A percentile compares a stretch with the other conserved stretches of the same genome.
Evolutionary conservation across 2,888 invertebrate species (phyloP).

Genomic region (Baronia brevicornis): DNA sequence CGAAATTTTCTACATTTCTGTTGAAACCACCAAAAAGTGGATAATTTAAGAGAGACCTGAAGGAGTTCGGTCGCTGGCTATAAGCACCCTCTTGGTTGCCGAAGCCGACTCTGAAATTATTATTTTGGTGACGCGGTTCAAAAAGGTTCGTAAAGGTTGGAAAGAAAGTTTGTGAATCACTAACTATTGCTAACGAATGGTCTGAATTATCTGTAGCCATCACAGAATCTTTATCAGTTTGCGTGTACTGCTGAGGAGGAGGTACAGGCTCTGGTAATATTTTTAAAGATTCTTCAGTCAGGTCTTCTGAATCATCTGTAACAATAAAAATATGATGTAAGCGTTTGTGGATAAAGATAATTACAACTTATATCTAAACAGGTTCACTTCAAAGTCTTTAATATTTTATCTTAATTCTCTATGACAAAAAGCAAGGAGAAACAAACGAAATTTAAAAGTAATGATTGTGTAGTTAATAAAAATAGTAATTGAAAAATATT

Average conservation of each 20-base stretch:
- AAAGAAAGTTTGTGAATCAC: slow-evolving; percentile 82
- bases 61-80: slow-evolving; percentile 75
- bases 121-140: slow-evolving; percentile 67
- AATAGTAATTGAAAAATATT: too few species aligned
- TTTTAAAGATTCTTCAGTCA: slow-evolving; percentile 65
- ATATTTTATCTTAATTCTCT: too few species aligned
- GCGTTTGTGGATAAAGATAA: too few species aligned
- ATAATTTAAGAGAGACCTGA: slow-evolving; percentile 63
- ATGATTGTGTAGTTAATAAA: too few species aligned
- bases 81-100: slow-evolving; percentile 77
- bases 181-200: slow-evolving; percentile 72
- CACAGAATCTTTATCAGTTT: slow-evolving; percentile 35
- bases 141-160: slow-evolving; percentile 84
- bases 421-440: too few species aligned
- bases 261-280: slow-evolving; percentile 59
- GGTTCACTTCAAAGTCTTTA: too few species aligned
- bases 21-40: slow-evolving; percentile 56
- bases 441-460: too few species aligned
- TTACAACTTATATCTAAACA: too few species aligned
- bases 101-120: slow-evolving; percentile 76
- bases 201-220: slow-evolving; percentile 49
- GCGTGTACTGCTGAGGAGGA: slow-evolving; percentile 38
- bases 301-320: slow-evolving; percentile 58
- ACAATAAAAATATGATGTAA: slow-evolving; percentile 29
- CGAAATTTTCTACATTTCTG: slow-evolving; percentile 51